Evolutionary conservation across 2,113 vertebrate species (phyloP), one percentile per base, ranked within the genome.

Genomic region (Propithecus coquereli): DNA sequence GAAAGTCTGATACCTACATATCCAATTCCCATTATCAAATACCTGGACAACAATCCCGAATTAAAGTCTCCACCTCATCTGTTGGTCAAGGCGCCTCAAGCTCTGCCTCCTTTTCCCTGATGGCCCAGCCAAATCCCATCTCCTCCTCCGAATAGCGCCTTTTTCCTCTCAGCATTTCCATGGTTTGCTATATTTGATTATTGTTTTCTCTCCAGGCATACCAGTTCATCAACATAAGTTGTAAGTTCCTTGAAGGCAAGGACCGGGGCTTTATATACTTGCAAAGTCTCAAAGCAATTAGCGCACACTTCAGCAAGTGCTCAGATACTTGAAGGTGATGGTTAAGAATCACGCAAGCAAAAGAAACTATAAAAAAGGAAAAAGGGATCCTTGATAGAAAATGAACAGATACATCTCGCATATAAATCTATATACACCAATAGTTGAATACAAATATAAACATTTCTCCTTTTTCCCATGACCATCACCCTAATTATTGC

Each of bases 221-320:
- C 73, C 57, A 45, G 5, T 40, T 84, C 57, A 40, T 80, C 40
- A 52, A 3, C 23, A 1, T 22, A 63, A 70, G 32, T 57, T 70
- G 59, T 85, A 94, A 91, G 12, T 50, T 94, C 47, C 89, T 73
- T 84, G 95, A 95, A 98, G 92, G 79, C 59, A 92, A 92, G 65
- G 61, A 79, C 57, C 43, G 54, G 25, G 20, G 37, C 25, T 92
- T 63, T 2, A 34, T 23, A 37, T 14, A 79, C 12, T 59, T 47
- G 77, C 30, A 22, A 47, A 59, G 3, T 63, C 57, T 74, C 81
- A 84, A 66, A 87, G 65, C 65, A 47, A 1, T 61, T 25, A 73
- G 22, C 1, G 17, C 50, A 30, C 14, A 61, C 34, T 37, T 3
- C 13, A 8, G 16, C 40, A 25, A 14, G 57, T 30, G 59, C n/a